Base-by-base conservation (phyloP, 1,140 invertebrate genomes). In the Schlechtendalia chinensis region DNA sequence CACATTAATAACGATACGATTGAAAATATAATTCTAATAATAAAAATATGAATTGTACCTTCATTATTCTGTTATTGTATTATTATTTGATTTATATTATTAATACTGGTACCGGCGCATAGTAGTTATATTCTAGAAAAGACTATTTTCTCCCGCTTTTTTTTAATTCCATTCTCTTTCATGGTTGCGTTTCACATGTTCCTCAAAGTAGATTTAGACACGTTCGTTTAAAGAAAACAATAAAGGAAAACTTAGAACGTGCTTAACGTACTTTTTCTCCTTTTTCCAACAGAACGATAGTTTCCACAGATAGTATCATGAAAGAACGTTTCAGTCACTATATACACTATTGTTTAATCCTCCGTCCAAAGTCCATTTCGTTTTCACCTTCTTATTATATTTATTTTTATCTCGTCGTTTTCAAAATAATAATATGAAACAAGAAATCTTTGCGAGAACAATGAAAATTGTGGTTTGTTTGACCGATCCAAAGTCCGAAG, bases 301-400 rank as follows among this genome's bases (percentile, higher is more conserved):
- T 75, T 75, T 59, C 22, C 72, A 3, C n/a, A 59, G 72, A 58
- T 75, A 75, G 72, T 54, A 75, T 75, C 72, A 75, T 19, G 53
- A 27, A 22, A 59, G 17, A 56, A 22, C 56, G 32, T 58, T 75
- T 75, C 32, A 59, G 32, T 75, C 32, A 22, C 19, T 75, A 39
- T 39, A 39, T 39, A 39, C 32, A 8, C 56, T 59, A 75, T 75
- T 75, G 72, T 75, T 75, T 75, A 75, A 75, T 75, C 72, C 72
- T 58, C 56, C 32, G n/a, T 59, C 27, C 45, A 59, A 75, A 75
- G 12, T 45, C 72, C 72, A 56, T 58, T 75, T 75, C 53, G n/a
- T 75, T 75, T 75, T 59, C 32, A 77, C 72, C 56, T 75, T 32
- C n/a, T 39, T 59, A 11, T 77, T 72, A 72, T 54, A 29, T 54